A percentile compares a stretch with the other conserved stretches of the same genome.
phyloP scores from a whole-genome alignment of 2,888 invertebrate species.

The Campaea margaritaria region DNA sequence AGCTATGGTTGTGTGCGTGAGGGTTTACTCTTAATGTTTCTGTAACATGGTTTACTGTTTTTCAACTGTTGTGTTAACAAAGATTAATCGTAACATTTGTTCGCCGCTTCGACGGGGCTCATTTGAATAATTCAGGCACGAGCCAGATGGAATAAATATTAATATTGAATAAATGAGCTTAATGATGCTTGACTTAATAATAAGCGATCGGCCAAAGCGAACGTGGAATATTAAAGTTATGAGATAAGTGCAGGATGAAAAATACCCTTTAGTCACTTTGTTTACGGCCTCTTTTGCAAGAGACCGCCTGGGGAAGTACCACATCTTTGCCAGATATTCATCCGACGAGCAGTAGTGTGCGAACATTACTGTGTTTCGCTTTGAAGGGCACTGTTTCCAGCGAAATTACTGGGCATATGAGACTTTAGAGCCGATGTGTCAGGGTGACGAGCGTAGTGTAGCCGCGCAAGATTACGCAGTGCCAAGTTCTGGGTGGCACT shows the following conservation, averaged over 20 bases:
- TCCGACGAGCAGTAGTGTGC: no score
- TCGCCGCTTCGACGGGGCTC: conserved; percentile 30
- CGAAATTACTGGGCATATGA: no score
- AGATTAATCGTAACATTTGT: conserved; percentile 37
- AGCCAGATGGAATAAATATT: conserved; percentile 33
- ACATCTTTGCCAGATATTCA: no score
- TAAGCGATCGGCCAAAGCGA: conserved; percentile 17
- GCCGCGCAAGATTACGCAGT: no score
- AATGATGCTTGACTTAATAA: conserved; percentile 28
- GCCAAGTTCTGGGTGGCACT: no score
- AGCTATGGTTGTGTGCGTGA: not conserved
- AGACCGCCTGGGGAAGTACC: no score
- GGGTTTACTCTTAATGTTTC: not conserved
- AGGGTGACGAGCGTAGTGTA: no score
- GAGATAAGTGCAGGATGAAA: not conserved
- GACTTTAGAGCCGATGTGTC: no score
- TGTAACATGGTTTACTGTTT: not conserved
- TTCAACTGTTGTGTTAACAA: not conserved
- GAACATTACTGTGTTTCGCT: no score
- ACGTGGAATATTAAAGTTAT: conserved; percentile 7
- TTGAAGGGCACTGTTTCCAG: no score
- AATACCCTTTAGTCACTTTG: no score
- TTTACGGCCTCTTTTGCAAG: no score
- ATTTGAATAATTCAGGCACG: conserved; percentile 33
- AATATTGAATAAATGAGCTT: conserved; percentile 29